Percentiles rank a stretch among this genome's conserved stretches.
Conservation (phyloP, 1,140 invertebrate genomes). For the Drosophila ficusphila region DNA sequence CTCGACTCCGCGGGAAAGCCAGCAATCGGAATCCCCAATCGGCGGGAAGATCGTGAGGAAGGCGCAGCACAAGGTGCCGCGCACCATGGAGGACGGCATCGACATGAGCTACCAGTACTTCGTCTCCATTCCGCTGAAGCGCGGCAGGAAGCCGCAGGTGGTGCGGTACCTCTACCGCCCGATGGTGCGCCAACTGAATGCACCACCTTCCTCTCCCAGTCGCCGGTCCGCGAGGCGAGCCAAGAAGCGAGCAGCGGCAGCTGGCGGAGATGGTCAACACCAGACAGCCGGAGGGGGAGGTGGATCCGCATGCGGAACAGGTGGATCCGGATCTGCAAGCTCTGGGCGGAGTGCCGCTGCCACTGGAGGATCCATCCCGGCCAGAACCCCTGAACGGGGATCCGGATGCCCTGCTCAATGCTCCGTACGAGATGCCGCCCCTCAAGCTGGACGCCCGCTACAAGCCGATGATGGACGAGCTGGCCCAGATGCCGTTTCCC, state of each 20-base stretch:
- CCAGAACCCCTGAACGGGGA: neutral
- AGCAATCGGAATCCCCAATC: neutral
- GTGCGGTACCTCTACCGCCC: slow-evolving; percentile 66
- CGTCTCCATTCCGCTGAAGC: slow-evolving; percentile 50
- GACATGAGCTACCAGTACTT: slow-evolving; percentile 70
- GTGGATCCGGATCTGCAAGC: slow-evolving; percentile 1
- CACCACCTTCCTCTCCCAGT: neutral
- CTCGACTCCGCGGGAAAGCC: neutral
- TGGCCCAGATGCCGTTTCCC: slow-evolving; percentile 34
- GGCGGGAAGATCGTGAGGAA: slow-evolving; percentile 35
- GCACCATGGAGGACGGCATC: slow-evolving; percentile 64
- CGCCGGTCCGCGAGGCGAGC: neutral
- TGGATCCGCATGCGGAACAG: no score
- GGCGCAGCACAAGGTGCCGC: slow-evolving; percentile 57
- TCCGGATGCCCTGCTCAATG: neutral
- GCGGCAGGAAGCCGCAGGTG: slow-evolving; percentile 45
- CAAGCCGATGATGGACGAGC: slow-evolving; percentile 18
- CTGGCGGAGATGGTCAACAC: neutral
- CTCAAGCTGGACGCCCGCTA: slow-evolving; percentile 30
- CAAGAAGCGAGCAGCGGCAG: neutral
- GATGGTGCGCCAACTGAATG: slow-evolving; percentile 53
- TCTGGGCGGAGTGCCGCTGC: slow-evolving; percentile 8
- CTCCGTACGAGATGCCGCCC: slow-evolving; percentile 10
- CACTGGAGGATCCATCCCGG: neutral
- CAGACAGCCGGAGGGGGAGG: neutral